Evolutionary conservation across 2,888 invertebrate genomes (phyloP).

Genomic region (Gisinianus flammeolus): DNA sequence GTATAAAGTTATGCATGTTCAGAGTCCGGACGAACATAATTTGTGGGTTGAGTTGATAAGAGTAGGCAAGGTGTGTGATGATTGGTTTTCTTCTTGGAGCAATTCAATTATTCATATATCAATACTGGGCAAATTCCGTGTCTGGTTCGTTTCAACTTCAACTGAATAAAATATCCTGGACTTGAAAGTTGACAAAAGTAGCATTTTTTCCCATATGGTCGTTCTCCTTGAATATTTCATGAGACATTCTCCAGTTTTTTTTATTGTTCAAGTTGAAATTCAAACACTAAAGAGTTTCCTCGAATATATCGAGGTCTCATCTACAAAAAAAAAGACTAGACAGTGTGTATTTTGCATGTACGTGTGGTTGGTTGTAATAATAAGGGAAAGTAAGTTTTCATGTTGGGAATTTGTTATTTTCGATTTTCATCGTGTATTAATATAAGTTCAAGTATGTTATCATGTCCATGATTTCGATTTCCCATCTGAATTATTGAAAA

Average conservation of each 20-base stretch:
- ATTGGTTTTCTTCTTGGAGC: slow-evolving; percentile 17
- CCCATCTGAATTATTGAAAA: not conserved
- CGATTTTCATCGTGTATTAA: slow-evolving; percentile 6
- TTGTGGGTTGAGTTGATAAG: slow-evolving; percentile 26
- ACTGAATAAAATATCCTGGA: slow-evolving; percentile 33
- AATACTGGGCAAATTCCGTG: slow-evolving; percentile 11
- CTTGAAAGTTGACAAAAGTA: slow-evolving; percentile 31
- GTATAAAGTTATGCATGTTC: not conserved
- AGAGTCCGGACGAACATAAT: not conserved
- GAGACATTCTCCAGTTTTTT: not conserved
- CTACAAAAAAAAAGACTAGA: not conserved
- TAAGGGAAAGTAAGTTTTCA: not conserved
- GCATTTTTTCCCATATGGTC: slow-evolving; percentile 18
- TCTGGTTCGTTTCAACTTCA: not conserved
- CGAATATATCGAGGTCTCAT: not conserved
- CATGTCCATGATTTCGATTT: not conserved
- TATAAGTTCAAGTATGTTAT: slow-evolving; percentile 11
- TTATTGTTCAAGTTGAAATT: not conserved
- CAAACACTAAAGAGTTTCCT: not conserved
- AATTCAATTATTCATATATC: slow-evolving; percentile 12
- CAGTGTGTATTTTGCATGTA: not conserved
- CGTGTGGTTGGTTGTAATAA: not conserved
- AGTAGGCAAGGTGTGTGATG: slow-evolving; percentile 1
- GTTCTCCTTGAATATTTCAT: slow-evolving; percentile 21
- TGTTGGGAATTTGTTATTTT: slow-evolving; percentile 15